Conservation (phyloP, 2,113 vertebrate genomes). For the Perca fluviatilis region DNA sequence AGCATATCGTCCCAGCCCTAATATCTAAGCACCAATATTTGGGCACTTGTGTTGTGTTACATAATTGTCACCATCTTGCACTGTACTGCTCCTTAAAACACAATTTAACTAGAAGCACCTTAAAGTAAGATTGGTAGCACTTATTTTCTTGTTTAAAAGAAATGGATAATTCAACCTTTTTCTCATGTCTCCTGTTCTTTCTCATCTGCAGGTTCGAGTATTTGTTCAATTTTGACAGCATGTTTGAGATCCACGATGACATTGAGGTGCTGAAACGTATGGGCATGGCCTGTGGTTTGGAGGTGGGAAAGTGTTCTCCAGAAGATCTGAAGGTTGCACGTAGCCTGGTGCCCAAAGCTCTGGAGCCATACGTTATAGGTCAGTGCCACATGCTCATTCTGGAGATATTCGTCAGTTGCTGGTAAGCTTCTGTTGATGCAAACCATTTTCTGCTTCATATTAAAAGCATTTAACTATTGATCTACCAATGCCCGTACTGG, state of each 20-base stretch:
- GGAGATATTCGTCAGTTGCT: neutral
- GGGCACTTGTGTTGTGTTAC: too few species aligned
- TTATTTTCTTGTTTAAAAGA: too few species aligned
- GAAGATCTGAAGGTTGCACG: conserved; percentile 95
- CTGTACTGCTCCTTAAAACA: neutral
- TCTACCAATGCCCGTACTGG: too few species aligned
- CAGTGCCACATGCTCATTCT: neutral
- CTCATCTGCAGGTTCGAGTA: conserved; percentile 92
- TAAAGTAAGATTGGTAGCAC: neutral
- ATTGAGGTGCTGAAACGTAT: conserved; percentile 98
- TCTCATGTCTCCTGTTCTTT: neutral
- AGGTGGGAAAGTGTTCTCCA: conserved; percentile 95
- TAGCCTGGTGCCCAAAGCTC: conserved; percentile 95
- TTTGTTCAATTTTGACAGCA: conserved; percentile 99
- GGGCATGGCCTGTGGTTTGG: conserved; percentile 98
- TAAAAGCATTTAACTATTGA: neutral
- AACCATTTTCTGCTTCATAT: neutral
- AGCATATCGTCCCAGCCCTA: too few species aligned
- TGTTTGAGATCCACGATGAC: conserved; percentile 99
- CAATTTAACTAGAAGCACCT: too few species aligned
- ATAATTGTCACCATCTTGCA: too few species aligned
- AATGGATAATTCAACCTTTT: neutral
- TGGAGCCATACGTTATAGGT: conserved; percentile 99
- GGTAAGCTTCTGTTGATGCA: neutral
- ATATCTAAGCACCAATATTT: too few species aligned